Evolutionary conservation across 2,113 vertebrate genomes (phyloP), one percentile per base, ranked within the genome.

Genomic region (Myiagra hebetior): DNA sequence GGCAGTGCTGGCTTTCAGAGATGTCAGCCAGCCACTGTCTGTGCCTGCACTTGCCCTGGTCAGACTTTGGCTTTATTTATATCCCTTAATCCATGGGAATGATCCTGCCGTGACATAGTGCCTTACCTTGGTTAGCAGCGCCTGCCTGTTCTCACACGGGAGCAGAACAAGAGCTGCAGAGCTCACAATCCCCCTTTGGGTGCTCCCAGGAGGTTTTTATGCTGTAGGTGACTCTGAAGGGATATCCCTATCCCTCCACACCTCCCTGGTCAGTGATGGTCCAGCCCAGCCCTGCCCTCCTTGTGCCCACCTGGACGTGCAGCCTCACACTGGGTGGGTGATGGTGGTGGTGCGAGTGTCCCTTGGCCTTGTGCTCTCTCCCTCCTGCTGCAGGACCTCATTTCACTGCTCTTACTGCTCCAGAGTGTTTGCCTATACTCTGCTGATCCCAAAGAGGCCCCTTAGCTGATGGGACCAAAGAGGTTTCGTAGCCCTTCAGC

Each of bases 401-500:
- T 33, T 73, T 41, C 55, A 8, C 46, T 68, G 41, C 65, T 85
- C 53, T 39, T 5, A 5, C 39, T 76, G 49, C 82, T 79, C 24
- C 0, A 0, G 37, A 37, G 37, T 37, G 37, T 81, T 59, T 79
- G 31, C 13, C 53, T 33, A 4, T 0, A 1, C 30, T 49, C 28
- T 52, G 15, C 15, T 44, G 11, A 27, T 79, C 53, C 20, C 1
- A 3, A 6, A 49, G 52, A 21, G 70, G 46, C 42, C 75, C 37
- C 63, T 70, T 24, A 76, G 70, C 50, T 80, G 12, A 9, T 13
- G 63, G 77, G 64, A 92, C 64, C 89, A 82, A 78, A 79, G 62
- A 72, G 28, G 31, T 21, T 47, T 37, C 50, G 9, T 31, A 41
- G 33, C 52, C n/a, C 52, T 37, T 77, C 1, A 2, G 72, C 82